Evolutionary conservation across 1,140 invertebrate species (phyloP).

Genomic region (Brachionus paranguensis): DNA sequence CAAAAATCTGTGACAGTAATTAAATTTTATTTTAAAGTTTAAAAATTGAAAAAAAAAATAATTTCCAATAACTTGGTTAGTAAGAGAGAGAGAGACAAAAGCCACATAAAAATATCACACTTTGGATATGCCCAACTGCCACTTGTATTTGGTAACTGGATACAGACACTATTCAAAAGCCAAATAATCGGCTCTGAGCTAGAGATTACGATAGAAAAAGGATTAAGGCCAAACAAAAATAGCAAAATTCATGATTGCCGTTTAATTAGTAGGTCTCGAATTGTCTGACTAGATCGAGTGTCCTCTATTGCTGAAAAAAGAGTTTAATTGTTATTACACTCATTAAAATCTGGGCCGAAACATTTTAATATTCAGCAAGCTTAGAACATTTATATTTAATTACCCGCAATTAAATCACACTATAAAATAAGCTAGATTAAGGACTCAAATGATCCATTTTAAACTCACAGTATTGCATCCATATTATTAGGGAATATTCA

Average conservation of each 20-base stretch:
- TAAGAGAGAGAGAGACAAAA: not conserved
- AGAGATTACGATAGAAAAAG: not conserved
- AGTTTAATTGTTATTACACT: conserved; percentile 1
- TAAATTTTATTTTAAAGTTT: not conserved
- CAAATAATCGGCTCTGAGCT: not conserved
- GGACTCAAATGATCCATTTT: not conserved
- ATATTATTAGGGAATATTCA: not conserved
- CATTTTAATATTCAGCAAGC: not conserved
- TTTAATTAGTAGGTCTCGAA: not conserved
- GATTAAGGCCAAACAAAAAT: not conserved
- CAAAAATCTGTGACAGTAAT: not conserved
- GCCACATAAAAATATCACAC: not conserved
- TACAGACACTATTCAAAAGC: not conserved
- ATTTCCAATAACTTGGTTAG: not conserved
- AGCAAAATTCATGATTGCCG: not conserved
- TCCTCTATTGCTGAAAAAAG: not conserved
- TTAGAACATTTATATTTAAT: conserved; percentile 3
- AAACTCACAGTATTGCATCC: not conserved
- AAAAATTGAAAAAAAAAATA: not conserved
- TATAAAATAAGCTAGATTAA: not conserved
- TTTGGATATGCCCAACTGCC: not conserved
- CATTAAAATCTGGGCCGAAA: not conserved
- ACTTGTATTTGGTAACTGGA: not conserved
- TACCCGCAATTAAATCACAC: not conserved
- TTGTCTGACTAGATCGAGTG: not conserved